Evolutionary conservation across 2,113 vertebrate genomes (phyloP), one percentile per base, ranked within the genome.

Genomic region (Bos javanicus): DNA sequence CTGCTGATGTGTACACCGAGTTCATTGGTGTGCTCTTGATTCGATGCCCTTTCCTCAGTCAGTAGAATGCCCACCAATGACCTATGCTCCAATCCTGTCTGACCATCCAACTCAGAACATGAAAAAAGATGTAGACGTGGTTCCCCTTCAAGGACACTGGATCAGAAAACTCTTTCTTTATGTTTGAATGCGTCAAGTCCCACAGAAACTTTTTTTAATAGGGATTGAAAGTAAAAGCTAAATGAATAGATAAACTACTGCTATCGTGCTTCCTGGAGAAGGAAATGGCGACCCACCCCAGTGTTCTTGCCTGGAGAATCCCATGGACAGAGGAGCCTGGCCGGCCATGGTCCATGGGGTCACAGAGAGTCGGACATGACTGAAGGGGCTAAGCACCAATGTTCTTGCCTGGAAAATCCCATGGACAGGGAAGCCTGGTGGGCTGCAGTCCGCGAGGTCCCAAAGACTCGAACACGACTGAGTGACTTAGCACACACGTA

Each of bases 361-460:
- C 1, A 0, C 21, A 25, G 23, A 74, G 71, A 74, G 36, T 74
- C 1, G 0, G 71, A 74, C 36, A 7, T 0, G 0, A 74, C 71
- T 74, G 36, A 60, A 28, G 59, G 5, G 26, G 28, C 26, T 28
- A 28, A 60, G 59, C 59, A 57, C 26, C 59, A 28, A 13, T 62
- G 26, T 30, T 30, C 13, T 62, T 62, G 12, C 12, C 60, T 62
- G 28, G 60, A 62, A 30, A n/a, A n/a, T 67, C 2, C 62, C 3
- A 9, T 9, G 62, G 33, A 67, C 33, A n/a, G 62, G 4, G 16
- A 17, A 67, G 62, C 64, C 64, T 67, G 33, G 33, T 9, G 17
- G 16, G 64, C n/a, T 71, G 4, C 17, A 10, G 0, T 71, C 4
- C 2, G 0, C 21, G 9, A n/a, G 17, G 19, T 71, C 0, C 0